phyloP scores from a whole-genome alignment of 1,140 invertebrate genomes.

The Andricus grossulariae region DNA sequence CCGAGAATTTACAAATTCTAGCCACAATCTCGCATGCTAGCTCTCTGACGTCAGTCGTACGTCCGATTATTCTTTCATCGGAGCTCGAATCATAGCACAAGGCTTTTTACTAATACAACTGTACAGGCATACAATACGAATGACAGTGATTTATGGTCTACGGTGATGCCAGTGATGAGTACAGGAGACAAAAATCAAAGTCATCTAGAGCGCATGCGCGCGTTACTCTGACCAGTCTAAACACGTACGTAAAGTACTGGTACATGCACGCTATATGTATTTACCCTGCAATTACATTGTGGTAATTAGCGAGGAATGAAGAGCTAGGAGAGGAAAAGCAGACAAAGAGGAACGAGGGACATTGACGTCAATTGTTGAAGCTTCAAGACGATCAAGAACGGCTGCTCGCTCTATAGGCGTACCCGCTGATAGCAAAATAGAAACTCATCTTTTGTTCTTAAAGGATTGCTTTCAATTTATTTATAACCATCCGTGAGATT shows the following conservation, averaged over 20 bases:
- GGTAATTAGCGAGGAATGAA: constrained; percentile 27
- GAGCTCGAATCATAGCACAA: constrained; percentile 10
- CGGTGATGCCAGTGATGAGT: too few relatives aligned
- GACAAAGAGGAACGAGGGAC: constrained; percentile 27
- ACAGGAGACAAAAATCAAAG: background rate
- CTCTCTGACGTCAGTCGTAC: constrained; percentile 13
- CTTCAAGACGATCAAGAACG: constrained; percentile 18
- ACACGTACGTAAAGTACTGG: background rate
- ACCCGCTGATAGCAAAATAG: background rate
- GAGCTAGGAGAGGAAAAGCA: constrained; percentile 8
- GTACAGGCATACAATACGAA: background rate
- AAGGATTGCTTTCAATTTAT: background rate
- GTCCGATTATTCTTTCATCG: background rate
- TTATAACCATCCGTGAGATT: too few relatives aligned
- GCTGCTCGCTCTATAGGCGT: background rate
- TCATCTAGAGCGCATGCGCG: background rate
- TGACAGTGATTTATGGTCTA: too few relatives aligned
- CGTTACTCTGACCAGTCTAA: background rate
- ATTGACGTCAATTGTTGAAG: constrained; percentile 24
- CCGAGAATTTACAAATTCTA: too few relatives aligned
- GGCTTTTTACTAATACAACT: background rate
- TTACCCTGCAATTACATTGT: background rate
- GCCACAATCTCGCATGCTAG: background rate
- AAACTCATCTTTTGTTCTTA: background rate
- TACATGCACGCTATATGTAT: background rate